Base-by-base conservation (phyloP, 2,113 vertebrate species). In the Mormyrus lacerda region DNA sequence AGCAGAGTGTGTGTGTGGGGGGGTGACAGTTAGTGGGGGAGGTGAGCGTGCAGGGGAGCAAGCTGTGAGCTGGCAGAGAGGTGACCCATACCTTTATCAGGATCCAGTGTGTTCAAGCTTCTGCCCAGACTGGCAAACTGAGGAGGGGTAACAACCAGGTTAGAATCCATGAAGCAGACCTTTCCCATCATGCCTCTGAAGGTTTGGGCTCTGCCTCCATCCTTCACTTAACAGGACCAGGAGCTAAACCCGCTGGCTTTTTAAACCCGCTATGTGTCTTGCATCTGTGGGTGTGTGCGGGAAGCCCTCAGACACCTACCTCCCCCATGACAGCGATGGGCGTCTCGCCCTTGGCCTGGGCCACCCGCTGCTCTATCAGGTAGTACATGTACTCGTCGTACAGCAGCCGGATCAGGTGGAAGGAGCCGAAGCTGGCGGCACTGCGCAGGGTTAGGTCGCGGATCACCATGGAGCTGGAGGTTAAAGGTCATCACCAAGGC, bases 361-460 rank as follows among this genome's bases (percentile, higher is more conserved):
- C 97, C 91, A 98, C 97, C 1, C 97, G 94, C 93, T 98, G 97
- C 92, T 98, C 97, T n/a, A 98, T 96, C 95, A 98, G 93, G 93
- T 98, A 98, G 94, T 98, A 98, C 97, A 98, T 98, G 91, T 98
- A 98, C 91, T 98, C 97, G 0, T 98, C 97, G 19, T 98, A 98
- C 45, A 98, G 94, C 91, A 98, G 92, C 50, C 97, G 96, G 93
- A 98, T 98, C 91, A 98, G 96, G 92, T 98, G 97, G 92, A 98
- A 98, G 53, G 97, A 98, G 86, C 97, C 97, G 27, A 98, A 98
- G 92, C 97, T 98, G 88, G 97, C 97, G 0, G 97, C 97, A 0
- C 97, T 98, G 92, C 97, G 97, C 91, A 98, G 95, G 89, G 97
- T 98, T 93, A 98, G 95, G 93, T 98, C 97, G 82, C 97, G 94